phyloP scores from a whole-genome alignment of 2,113 vertebrate genomes.

The Nothocercus julius region DNA sequence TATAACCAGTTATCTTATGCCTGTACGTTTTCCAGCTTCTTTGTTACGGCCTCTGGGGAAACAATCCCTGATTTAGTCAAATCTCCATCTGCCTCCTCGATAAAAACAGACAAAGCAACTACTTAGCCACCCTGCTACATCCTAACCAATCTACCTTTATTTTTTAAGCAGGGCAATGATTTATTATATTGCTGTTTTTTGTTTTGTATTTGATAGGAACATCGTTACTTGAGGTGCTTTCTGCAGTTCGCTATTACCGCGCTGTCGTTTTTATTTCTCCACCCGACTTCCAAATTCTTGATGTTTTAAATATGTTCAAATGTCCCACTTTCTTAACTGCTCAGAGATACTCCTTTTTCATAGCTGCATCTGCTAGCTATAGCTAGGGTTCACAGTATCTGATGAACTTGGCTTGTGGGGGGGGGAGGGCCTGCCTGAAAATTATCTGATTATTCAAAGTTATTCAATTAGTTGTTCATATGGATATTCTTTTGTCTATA shows the following conservation, averaged over 20 bases:
- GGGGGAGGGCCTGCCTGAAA: background rate
- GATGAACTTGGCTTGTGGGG: background rate
- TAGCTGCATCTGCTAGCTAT: background rate
- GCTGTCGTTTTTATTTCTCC: slow-evolving; percentile 25
- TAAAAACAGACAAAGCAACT: slow-evolving; percentile 59
- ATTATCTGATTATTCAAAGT: background rate
- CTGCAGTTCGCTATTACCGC: slow-evolving; percentile 34
- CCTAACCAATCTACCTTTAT: slow-evolving; percentile 19
- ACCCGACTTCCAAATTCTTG: slow-evolving; percentile 19
- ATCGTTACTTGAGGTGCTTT: slow-evolving; percentile 41
- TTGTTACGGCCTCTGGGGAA: slow-evolving; percentile 25
- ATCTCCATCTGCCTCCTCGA: slow-evolving; percentile 66
- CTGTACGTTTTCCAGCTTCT: slow-evolving; percentile 20
- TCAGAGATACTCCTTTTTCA: background rate
- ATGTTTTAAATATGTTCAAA: slow-evolving; percentile 21
- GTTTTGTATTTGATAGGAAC: background rate
- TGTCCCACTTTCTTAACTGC: slow-evolving; percentile 28
- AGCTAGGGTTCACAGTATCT: background rate
- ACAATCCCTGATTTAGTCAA: slow-evolving; percentile 67
- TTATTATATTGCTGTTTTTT: background rate
- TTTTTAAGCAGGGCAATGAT: slow-evolving; percentile 49
- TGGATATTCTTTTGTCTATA: background rate
- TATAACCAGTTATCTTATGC: slow-evolving; percentile 15
- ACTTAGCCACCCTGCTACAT: slow-evolving; percentile 47
- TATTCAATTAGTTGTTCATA: background rate